Evolutionary conservation across 2,888 invertebrate species (phyloP), one percentile per base, ranked within the genome.

Genomic region (Odontothrips loti): DNA sequence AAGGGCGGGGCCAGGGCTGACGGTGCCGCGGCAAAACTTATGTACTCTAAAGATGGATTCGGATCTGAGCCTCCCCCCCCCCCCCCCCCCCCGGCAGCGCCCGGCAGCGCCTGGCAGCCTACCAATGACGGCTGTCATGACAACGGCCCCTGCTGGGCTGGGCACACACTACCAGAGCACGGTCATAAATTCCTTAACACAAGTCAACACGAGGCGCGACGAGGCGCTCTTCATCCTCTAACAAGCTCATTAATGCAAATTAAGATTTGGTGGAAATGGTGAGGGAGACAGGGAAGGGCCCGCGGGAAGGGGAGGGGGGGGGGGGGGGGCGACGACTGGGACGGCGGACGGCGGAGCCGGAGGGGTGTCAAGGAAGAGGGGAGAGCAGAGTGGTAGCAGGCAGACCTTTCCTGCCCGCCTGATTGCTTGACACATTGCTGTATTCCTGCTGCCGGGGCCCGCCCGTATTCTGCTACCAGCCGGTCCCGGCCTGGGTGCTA

Each of bases 181-280:
- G 68, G 23, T 27, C 68, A 75, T 75, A 75, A 75, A 75, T 75
- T 75, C 68, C 68, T 75, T 75, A 75, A 75, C 68, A 27, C 68
- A 75, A 75, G 68, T 75, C 68, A 75, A 75, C 68, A 75, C 68
- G 68, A n/a, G 27, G 68, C 68, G 23, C 12, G 23, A 27, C 23
- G 68, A 17, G 58, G 15, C 58, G 58, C n/a, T 58, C 58, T n/a
- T 58, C 10, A 58, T 11, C 58, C 58, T 75, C 68, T 75, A 75
- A 75, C 68, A 75, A 75, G 68, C 68, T 75, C 68, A 75, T 75
- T 75, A 75, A 75, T 75, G 68, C 68, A 75, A 75, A 75, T 75
- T 75, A 75, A 75, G 68, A 75, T 75, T 75, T 75, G 68, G 23
- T 75, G 68, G 68, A 75, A 75, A 23, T 27, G 68, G 68, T 58